Percentiles rank a stretch among this genome's conserved stretches.
Evolutionary conservation across 2,113 vertebrate species (phyloP).

Genomic region (Lagopus leucura): DNA sequence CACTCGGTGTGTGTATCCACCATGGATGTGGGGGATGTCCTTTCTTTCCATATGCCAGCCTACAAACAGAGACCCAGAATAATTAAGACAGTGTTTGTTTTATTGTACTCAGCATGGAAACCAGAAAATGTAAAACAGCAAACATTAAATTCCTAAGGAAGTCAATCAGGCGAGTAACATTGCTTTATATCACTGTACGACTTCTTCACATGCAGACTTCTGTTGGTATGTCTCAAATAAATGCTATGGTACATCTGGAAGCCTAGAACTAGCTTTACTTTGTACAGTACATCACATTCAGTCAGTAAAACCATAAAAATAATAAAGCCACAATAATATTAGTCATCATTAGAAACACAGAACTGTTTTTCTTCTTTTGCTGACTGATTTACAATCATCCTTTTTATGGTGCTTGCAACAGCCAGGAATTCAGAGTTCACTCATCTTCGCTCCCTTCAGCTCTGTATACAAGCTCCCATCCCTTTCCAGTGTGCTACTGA

Average conservation of each 20-base stretch:
- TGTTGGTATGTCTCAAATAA: conserved; percentile 34
- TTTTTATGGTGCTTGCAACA: background rate
- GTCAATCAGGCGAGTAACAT: background rate
- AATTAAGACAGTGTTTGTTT: conserved; percentile 62
- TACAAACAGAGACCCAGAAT: conserved; percentile 48
- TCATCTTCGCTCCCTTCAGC: background rate
- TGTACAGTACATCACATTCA: conserved; percentile 2
- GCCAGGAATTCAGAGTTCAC: conserved; percentile 14
- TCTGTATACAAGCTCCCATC: background rate
- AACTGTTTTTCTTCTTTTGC: background rate
- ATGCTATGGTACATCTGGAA: conserved; percentile 32
- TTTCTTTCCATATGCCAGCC: conserved; percentile 16
- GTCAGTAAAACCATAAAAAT: conserved; percentile 23
- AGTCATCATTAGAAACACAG: conserved; percentile 5
- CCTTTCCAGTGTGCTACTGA: background rate
- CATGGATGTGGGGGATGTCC: background rate
- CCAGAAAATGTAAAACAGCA: conserved; percentile 64
- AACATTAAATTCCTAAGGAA: conserved; percentile 58
- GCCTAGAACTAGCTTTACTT: conserved; percentile 47
- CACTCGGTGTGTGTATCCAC: background rate
- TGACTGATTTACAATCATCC: background rate
- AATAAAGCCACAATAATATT: conserved; percentile 29
- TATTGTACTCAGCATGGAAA: conserved; percentile 67
- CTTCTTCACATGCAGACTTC: conserved; percentile 54
- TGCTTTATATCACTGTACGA: conserved; percentile 40